Percentiles rank a stretch among this genome's conserved stretches.
Evolutionary conservation across 2,113 vertebrate genomes (phyloP).

Genomic region (Pantherophis guttatus): DNA sequence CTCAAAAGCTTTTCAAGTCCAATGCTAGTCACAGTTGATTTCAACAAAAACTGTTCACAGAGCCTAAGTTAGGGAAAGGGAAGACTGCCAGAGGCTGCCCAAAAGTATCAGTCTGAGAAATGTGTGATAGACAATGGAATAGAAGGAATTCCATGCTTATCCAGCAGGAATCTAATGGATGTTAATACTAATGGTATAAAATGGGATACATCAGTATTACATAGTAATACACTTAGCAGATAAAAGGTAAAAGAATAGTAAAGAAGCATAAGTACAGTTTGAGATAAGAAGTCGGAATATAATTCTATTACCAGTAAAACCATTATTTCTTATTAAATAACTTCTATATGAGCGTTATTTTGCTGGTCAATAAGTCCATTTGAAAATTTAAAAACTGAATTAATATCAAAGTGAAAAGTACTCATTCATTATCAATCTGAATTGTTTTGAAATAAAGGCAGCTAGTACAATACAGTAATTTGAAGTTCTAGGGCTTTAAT

Average conservation of each 20-base stretch:
- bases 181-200: neutral
- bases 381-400: neutral
- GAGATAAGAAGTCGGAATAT: neutral
- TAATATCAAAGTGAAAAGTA: slow-evolving; percentile 35
- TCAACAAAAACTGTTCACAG: neutral
- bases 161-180: neutral
- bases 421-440: slow-evolving; percentile 2
- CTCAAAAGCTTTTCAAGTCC: neutral
- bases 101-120: neutral
- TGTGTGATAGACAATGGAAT: neutral
- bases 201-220: neutral
- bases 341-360: neutral
- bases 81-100: neutral
- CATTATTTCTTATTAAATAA: neutral
- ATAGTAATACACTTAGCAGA: neutral
- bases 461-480: slow-evolving; percentile 24
- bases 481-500: slow-evolving; percentile 51
- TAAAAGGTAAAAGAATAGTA: neutral
- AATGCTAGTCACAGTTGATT: neutral
- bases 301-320: neutral
- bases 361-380: neutral
- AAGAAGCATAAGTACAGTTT: neutral
- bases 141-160: neutral
- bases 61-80: neutral
- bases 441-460: neutral